These are phyloP conservation scores for Gambusia yucatana DNA, from an alignment of 2,797 vertebrate species.

Conservation along the genomic window DNA sequence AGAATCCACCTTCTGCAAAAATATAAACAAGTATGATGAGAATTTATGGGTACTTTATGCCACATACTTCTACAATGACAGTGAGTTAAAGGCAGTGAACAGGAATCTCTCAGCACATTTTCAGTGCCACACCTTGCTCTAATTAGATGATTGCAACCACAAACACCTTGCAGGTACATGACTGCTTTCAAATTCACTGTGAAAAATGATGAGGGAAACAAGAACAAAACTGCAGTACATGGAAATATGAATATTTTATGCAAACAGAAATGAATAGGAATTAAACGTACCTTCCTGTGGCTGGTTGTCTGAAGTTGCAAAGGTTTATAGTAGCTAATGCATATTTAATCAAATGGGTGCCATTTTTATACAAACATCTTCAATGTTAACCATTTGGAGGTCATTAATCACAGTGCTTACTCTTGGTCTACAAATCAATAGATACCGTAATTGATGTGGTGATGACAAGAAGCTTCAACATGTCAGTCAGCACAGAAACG, in stretches of 20 bases:
- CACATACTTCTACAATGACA: not conserved
- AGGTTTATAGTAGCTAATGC: not conserved
- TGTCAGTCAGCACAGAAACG: not conserved
- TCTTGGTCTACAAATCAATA: conserved; percentile 15
- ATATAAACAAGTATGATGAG: conserved; percentile 3
- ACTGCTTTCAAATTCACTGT: conserved; percentile 14
- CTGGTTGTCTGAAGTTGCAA: not conserved
- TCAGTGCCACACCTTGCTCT: conserved; percentile 4
- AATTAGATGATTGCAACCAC: conserved; percentile 1
- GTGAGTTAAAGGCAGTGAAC: not conserved
- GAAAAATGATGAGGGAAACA: not conserved
- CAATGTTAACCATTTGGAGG: not conserved
- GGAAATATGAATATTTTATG: not conserved
- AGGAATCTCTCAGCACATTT: not conserved
- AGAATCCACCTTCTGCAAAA: conserved; percentile 6
- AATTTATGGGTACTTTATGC: conserved; percentile 3
- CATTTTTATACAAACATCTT: not conserved
- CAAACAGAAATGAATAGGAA: not conserved
- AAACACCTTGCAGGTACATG: not conserved
- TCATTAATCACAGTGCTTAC: not conserved
- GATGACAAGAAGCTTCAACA: not conserved
- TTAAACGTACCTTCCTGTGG: not conserved
- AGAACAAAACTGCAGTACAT: not conserved
- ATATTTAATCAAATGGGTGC: not conserved
- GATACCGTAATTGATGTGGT: not conserved